Percentiles rank a stretch among this genome's conserved stretches.
phyloP scores from a whole-genome alignment of 2,888 invertebrate species.

The Fabriciana adippe region DNA sequence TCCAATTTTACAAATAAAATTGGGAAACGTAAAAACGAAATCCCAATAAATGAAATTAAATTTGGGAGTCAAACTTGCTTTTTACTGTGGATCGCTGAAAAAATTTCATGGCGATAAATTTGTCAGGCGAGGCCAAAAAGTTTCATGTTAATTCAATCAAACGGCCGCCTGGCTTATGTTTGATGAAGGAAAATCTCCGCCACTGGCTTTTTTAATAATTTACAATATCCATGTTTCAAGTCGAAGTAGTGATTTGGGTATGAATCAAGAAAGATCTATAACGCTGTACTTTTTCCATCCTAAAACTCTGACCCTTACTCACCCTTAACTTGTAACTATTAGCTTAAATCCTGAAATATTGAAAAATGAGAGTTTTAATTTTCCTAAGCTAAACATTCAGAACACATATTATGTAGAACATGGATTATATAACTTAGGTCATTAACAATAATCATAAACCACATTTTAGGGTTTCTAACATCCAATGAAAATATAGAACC shows the following conservation, averaged over 20 bases:
- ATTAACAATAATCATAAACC: no score
- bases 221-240: conserved; percentile 23
- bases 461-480: no score
- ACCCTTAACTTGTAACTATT: no score
- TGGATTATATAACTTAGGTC: no score
- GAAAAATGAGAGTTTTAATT: no score
- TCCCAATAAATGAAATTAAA: conserved; percentile 64
- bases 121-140: conserved; percentile 64
- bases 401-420: no score
- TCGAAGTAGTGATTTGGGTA: conserved; percentile 23
- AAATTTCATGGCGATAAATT: conserved; percentile 72
- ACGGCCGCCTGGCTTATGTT: conserved; percentile 66
- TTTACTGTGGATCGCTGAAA: conserved; percentile 58
- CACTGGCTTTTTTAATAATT: conserved; percentile 30
- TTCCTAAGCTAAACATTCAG: no score
- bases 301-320: no score
- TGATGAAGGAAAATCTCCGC: conserved; percentile 61
- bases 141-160: conserved; percentile 80
- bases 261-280: background rate
- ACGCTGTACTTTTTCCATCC: background rate
- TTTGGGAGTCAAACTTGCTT: conserved; percentile 61
- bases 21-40: conserved; percentile 53
- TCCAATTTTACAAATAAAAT: conserved; percentile 46
- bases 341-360: no score
- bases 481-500: no score